Evolutionary conservation across 30 jellyfish, hydroid and myxozoan species (phyloP), one percentile per base, ranked within the genome.

Genomic region (Cassiopea andromeda): DNA sequence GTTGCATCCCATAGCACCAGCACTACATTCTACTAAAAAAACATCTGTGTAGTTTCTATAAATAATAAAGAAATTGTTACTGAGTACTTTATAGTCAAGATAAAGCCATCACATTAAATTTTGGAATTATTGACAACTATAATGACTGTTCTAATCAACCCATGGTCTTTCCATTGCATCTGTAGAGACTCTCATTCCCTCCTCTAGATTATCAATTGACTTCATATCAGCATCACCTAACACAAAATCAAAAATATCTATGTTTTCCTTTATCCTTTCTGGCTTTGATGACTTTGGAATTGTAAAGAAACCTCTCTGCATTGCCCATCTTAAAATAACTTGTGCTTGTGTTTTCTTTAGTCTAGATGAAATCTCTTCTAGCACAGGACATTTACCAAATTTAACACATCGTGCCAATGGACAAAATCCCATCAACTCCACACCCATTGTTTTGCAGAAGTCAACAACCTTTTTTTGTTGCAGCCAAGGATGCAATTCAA

Each of bases 401-500:
- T 73, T 70, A 2, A 48, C 88, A 70, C 98, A 92, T 69, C 99
- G 69, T 75, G 98, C 99, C 27, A 95, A 87, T n/a, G 99, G 99
- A 68, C 99, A 95, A 57, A 85, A 95, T 60, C 94, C 99, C 99
- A 95, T 95, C 82, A 95, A 38, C 1, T 81, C 94, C 7, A 95
- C 84, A 58, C 93, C 91, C 16, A 85, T 43, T 1, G 73, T 46
- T 46, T 78, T 58, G 66, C 99, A 95, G 74, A 76, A 95, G 45
- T 84, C 86, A n/a, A 91, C 95, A 81, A 84, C 93, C 9, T 75
- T 85, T 48, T 72, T 74, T 89, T 95, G 97, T 64, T 88, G 97
- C 60, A 93, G 59, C 98, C 97, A 92, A 27, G 99, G 99, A 69
- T 96, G 99, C 43, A 92, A 48, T 83, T 96, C 99, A 48, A 96